Base-by-base conservation (phyloP, 2,797 vertebrate genomes). In the Aldrovandia affinis region DNA sequence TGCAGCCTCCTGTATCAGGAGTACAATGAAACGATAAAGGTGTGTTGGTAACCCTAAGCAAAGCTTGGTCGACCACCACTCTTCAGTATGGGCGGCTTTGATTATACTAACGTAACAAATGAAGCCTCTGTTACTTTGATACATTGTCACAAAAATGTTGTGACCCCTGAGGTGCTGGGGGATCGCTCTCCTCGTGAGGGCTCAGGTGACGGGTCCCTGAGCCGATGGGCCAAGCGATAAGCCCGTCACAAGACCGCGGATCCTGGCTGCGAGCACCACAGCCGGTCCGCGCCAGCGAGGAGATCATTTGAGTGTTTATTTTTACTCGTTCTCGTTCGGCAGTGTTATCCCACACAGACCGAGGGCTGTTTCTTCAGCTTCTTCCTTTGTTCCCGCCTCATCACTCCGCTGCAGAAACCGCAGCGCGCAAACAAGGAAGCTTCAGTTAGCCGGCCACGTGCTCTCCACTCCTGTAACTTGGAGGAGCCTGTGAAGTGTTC, bases 141-240 rank as follows among this genome's bases (percentile, higher is more conserved):
- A n/a, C n/a, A n/a, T n/a, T n/a, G n/a, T n/a, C 47, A 50, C 47
- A 50, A 12, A 6, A 50, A 42, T 25, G 83, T 54, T 61, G 28
- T 44, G 83, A 8, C 54, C 44, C 55, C 50, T 54, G 55, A 54
- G 47, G 70, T 59, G 14, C 42, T 25, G 25, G 30, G 73, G 28
- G 6, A 54, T 10, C 22, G 9, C 4, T 44, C 59, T 54, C 59
- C 30, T 81, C 83, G 42, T 3, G 82, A 47, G 85, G 15, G 36
- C 87, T 89, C 91, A 88, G 90, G 90, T 93, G 91, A 92, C 59
- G 36, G 2, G 18, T 82, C 36, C 44, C 65, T 59, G 52, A 68
- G 77, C 5, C 39, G 59, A 52, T 7, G 75, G 52, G 28, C 84
- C 86, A 83, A 86, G 78, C 36, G 54, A 39, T 86, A 83, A 83